Conservation (phyloP, 2,113 vertebrate species). For the Spizaetus ornatus region DNA sequence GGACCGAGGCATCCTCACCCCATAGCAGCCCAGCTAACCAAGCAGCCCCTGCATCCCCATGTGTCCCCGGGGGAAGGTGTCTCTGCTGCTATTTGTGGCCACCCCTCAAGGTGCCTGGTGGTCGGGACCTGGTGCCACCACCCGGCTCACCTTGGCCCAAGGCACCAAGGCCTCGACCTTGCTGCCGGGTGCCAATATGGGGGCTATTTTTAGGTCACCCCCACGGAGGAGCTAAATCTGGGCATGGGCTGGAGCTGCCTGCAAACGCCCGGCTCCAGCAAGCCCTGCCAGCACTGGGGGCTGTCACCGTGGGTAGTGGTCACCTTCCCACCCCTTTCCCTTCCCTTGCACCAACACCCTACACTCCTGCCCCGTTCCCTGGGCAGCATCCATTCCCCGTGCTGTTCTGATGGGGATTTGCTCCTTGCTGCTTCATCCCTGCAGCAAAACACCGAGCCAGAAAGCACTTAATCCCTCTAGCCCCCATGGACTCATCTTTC, state of each 20-base stretch:
- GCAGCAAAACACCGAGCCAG: background rate
- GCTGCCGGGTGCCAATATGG: background rate
- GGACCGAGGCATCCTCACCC: background rate
- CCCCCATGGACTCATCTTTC: background rate
- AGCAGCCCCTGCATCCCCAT: background rate
- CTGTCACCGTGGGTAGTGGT: background rate
- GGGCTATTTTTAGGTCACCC: conserved; percentile 13
- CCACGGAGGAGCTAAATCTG: background rate
- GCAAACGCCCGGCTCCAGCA: fast-evolving
- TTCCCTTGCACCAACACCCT: background rate
- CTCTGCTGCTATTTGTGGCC: background rate
- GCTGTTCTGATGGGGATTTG: background rate
- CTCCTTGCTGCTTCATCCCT: background rate
- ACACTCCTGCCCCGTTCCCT: background rate
- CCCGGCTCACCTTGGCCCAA: background rate
- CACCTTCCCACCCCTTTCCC: background rate
- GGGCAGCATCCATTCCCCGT: fast-evolving
- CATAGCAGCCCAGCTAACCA: background rate
- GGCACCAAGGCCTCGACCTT: background rate
- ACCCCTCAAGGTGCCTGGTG: fast-evolving
- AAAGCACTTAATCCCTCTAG: background rate
- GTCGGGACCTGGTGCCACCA: background rate
- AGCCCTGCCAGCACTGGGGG: background rate
- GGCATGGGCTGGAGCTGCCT: background rate
- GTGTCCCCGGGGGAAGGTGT: background rate